Conservation (phyloP, 1,140 invertebrate species). For the Rhysida immarginata region DNA sequence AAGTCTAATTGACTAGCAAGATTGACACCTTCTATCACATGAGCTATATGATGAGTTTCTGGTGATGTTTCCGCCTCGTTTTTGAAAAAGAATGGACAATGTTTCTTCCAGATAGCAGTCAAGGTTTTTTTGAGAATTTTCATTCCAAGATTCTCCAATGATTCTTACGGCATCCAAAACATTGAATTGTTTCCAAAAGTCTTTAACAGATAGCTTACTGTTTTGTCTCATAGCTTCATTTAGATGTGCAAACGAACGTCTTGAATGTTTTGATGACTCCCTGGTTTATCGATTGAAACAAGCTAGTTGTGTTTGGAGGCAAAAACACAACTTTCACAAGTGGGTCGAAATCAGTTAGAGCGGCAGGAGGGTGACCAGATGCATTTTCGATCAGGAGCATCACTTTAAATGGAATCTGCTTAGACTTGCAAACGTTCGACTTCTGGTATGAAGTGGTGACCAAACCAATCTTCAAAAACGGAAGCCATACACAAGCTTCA, state of each 20-base stretch:
- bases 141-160: neutral
- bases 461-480: conserved; percentile 15
- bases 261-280: conserved; percentile 16
- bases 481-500: conserved; percentile 10
- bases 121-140: neutral
- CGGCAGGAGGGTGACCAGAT: conserved; percentile 13
- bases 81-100: conserved; percentile 1
- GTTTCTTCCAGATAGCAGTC: neutral
- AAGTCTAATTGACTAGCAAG: conserved; percentile 8
- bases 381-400: conserved; percentile 19
- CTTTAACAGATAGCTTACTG: neutral
- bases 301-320: conserved; percentile 11
- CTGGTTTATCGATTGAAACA: conserved; percentile 18
- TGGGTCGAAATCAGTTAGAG: conserved; percentile 6
- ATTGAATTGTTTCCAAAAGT: neutral
- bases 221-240: neutral
- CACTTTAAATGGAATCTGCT: conserved; percentile 13
- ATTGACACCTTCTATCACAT: conserved; percentile 7
- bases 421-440: conserved; percentile 12
- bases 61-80: neutral
- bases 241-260: conserved; percentile 10
- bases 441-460: conserved; percentile 11
- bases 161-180: neutral
- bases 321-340: conserved; percentile 15
- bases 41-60: conserved; percentile 3